Base-by-base conservation (phyloP, 2,797 vertebrate species). In the Clarias laeviceps region DNA sequence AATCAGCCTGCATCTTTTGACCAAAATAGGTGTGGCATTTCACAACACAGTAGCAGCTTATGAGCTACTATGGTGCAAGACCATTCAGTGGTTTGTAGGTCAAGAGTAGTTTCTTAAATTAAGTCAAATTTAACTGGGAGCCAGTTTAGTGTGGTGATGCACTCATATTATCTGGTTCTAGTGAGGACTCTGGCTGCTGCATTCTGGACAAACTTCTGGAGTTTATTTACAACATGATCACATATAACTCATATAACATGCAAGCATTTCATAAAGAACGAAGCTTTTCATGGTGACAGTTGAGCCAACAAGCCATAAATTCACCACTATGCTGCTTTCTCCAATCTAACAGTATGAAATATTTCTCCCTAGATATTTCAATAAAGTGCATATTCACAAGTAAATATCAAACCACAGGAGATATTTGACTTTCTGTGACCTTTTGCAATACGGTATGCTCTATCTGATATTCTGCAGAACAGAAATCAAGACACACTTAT, bases 391-490 rank as follows among this genome's bases (percentile, higher is more conserved):
- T 45, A 50, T 24, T 27, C 76, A 22, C 24, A 80, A 61, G 40
- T 64, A 79, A 37, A 79, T 61, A 79, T 62, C 77, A 79, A 62
- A 37, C 77, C 32, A 40, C 77, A 37, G 34, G 77, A 61, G 27
- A 61, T 72, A 50, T 82, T 34, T 82, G 81, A 57, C 45, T 82
- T 79, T 37, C 57, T 64, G 34, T 40, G 34, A 79, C 76, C 54
- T 78, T 61, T 57, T 37, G 29, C 54, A 78, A 61, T 59, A 34
- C 5, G 15, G 50, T 12, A 73, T 3, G 27, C 40, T 73, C 24
- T 14, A 50, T n/a, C 40, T 45, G 11, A 40, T 27, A 18, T 76
- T 76, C 45, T 56, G 5, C 18, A 1, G 27, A 78, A 37, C 32
- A 61, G 32, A 61, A 61, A 78, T 78, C 76, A 37, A 78, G 59